phyloP scores from a whole-genome alignment of 2,113 vertebrate genomes.

The Notothenia coriiceps region DNA sequence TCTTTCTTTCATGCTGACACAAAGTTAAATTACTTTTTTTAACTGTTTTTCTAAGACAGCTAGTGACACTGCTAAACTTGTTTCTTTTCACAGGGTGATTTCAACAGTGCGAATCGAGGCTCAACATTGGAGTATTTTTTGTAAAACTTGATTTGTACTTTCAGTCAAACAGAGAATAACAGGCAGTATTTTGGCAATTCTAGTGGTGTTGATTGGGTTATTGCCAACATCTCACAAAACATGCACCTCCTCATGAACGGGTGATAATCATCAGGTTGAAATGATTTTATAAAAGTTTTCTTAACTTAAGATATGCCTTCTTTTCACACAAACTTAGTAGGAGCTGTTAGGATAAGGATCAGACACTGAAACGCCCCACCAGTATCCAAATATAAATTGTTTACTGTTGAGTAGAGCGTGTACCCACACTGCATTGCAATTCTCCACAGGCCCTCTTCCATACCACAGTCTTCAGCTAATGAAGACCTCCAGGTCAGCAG shows the following conservation, averaged over 20 bases:
- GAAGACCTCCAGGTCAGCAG: constrained; percentile 11
- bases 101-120: not conserved
- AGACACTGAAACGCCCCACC: not conserved
- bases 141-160: not conserved
- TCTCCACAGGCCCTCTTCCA: not conserved
- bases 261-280: no score
- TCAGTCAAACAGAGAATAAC: not conserved
- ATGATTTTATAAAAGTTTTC: no score
- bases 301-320: no score
- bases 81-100: not conserved
- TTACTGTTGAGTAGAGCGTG: not conserved
- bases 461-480: not conserved
- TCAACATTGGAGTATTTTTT: not conserved
- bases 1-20: not conserved
- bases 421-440: not conserved
- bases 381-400: not conserved
- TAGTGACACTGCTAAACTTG: not conserved
- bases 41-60: no score
- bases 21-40: no score
- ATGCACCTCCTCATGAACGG: not conserved
- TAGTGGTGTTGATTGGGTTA: not conserved
- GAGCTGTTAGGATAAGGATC: no score
- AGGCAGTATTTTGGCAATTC: not conserved
- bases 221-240: not conserved
- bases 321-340: no score